Percentiles rank a stretch among this genome's conserved stretches.
Evolutionary conservation across 2,888 invertebrate species (phyloP).

Genomic region (Molanna angustata): DNA sequence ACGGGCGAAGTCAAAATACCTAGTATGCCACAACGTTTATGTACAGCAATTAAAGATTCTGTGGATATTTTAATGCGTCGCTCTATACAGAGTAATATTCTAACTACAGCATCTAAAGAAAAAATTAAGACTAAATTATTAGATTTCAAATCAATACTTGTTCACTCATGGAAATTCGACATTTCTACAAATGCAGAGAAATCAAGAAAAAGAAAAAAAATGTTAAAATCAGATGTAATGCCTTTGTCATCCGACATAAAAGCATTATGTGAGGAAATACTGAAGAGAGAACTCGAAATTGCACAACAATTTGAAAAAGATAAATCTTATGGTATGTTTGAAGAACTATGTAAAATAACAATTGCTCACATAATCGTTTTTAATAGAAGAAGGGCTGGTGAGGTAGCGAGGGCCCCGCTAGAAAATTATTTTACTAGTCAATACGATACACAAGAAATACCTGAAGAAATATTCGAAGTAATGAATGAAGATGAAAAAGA

Average conservation of each 20-base stretch:
- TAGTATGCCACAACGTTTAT: conserved; percentile 8
- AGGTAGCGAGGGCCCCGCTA: background rate
- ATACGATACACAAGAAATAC: background rate
- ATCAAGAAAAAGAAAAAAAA: no score
- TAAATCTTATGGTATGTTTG: no score
- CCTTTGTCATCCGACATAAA: no score
- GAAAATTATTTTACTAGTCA: conserved; percentile 1
- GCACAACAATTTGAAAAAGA: no score
- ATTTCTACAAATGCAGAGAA: no score
- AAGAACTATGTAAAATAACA: background rate
- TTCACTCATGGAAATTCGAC: no score
- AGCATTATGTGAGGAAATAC: no score
- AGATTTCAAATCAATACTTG: background rate
- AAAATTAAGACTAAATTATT: conserved; percentile 1
- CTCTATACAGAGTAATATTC: conserved; percentile 2
- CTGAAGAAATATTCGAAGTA: background rate
- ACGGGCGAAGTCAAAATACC: conserved; percentile 4
- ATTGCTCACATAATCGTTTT: background rate
- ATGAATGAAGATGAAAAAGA: conserved; percentile 3
- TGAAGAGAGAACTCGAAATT: no score
- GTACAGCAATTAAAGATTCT: conserved; percentile 8
- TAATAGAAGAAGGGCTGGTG: conserved; percentile 2
- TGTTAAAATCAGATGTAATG: no score
- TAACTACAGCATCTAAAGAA: conserved; percentile 4
- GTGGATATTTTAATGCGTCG: conserved; percentile 9